Evolutionary conservation across 2,113 vertebrate genomes (phyloP), one percentile per base, ranked within the genome.

Genomic region (Bos javanicus): DNA sequence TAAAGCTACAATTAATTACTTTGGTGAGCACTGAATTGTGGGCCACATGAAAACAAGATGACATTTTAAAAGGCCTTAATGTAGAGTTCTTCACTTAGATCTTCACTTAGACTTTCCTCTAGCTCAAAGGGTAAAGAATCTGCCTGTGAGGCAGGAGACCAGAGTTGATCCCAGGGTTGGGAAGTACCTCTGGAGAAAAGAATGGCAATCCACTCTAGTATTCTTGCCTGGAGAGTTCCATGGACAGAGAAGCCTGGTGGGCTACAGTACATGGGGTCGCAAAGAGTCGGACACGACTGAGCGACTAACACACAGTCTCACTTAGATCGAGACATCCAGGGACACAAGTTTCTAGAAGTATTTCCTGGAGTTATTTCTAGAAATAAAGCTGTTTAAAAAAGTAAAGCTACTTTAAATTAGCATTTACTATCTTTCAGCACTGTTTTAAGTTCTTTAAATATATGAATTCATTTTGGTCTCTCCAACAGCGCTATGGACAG

Each of bases 321-420:
- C 39, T 59, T 59, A 82, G 10, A 26, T 57, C 7, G 21, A 43
- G 25, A 95, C 43, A 92, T 59, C 56, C 43, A 87, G 81, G 36
- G 30, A 83, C 36, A 84, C 4, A 23, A 12, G 33, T 94, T 90
- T 48, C 80, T 86, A 82, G 59, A 54, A 87, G 39, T 92, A 95
- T 54, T 90, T 67, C 78, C 78, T 91, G 19, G 25, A 84, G 64
- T 87, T 90, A 57, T 50, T 92, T 95, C 30, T 59, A 89, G 50
- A 36, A 71, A 59, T 52, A 78, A 56, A 92, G 9, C 9, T 91
- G 10, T 91, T 91, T 9, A 54, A 85, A 94, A 36, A 54, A n/a
- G 86, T 48, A 91, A 23, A 87, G 46, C 39, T 92, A 15, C 71
- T 76, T 76, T 76, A 26, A 85, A 33, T 54, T 30, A 91, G 19